These are phyloP conservation scores for Chroicocephalus ridibundus DNA, from an alignment of 2,113 vertebrate species.

Conservation along the genomic window DNA sequence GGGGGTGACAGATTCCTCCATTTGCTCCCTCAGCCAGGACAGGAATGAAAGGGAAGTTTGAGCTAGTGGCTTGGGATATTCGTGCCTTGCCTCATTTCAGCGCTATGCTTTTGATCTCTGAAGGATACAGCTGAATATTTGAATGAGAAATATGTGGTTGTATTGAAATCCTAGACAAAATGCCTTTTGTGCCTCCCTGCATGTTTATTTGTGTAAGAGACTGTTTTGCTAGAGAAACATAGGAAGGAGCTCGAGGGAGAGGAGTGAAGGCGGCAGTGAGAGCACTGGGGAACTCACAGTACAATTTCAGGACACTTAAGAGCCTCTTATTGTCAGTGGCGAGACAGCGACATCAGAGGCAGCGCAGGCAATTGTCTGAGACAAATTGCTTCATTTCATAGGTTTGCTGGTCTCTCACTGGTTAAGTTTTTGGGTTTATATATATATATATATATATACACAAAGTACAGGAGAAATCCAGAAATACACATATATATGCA, in stretches of 20 bases:
- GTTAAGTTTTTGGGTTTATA: conserved; percentile 8
- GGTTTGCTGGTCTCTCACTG: background rate
- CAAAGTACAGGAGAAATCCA: background rate
- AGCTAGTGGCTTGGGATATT: background rate
- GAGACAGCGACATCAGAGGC: background rate
- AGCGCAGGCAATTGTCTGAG: conserved; percentile 19
- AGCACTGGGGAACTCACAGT: background rate
- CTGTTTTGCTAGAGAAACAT: conserved; percentile 40
- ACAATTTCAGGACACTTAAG: conserved; percentile 44
- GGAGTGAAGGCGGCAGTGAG: background rate
- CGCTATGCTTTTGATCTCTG: background rate
- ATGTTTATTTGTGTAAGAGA: conserved; percentile 45
- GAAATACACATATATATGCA: background rate
- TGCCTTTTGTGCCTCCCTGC: conserved; percentile 45
- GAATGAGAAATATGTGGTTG: background rate
- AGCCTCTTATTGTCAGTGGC: background rate
- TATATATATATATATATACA: background rate
- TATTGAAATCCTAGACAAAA: conserved; percentile 36
- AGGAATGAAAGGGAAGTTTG: background rate
- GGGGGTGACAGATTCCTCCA: background rate
- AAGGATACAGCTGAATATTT: conserved; percentile 32
- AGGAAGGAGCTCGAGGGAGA: background rate
- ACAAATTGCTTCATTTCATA: background rate
- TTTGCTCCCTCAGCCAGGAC: background rate
- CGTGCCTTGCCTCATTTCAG: background rate